Percentiles rank a stretch among this genome's conserved stretches.
phyloP scores from a whole-genome alignment of 2,888 invertebrate genomes.

The Melikaiella ostensackeni region DNA sequence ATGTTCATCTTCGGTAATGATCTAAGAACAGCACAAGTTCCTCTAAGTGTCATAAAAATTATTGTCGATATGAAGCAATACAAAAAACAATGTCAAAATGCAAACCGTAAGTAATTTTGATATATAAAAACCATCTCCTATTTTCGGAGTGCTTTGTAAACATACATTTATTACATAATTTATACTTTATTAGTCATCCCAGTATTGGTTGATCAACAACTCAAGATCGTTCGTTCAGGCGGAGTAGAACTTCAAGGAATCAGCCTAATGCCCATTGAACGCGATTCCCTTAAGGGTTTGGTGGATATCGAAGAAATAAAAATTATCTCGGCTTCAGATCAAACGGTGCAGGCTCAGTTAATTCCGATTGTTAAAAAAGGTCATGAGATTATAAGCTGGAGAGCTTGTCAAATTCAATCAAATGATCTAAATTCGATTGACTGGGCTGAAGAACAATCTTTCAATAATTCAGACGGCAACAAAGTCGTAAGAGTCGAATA shows the following conservation, averaged over 20 bases:
- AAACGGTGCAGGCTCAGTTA: neutral
- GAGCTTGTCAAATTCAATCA: constrained; percentile 23
- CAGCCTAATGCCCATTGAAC: too few relatives aligned
- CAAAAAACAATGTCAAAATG: neutral
- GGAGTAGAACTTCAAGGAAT: constrained; percentile 43
- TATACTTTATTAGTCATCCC: constrained; percentile 33
- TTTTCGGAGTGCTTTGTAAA: too few relatives aligned
- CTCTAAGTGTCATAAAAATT: too few relatives aligned
- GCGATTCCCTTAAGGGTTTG: neutral
- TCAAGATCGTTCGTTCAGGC: constrained; percentile 21
- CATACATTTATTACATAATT: neutral
- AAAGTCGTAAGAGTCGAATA: constrained; percentile 82
- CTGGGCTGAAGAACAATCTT: constrained; percentile 85
- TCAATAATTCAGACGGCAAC: constrained; percentile 35
- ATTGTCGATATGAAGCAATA: constrained; percentile 79
- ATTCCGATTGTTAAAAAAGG: constrained; percentile 8
- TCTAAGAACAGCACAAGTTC: constrained; percentile 64
- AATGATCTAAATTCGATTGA: constrained; percentile 81
- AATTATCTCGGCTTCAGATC: too few relatives aligned
- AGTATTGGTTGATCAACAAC: too few relatives aligned
- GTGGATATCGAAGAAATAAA: constrained; percentile 23
- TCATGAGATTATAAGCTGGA: constrained; percentile 61
- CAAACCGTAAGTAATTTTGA: neutral
- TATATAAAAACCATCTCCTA: too few relatives aligned
- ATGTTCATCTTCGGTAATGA: constrained; percentile 78